Evolutionary conservation across 2,113 vertebrate species (phyloP).

Genomic region (Microtus montanus): DNA sequence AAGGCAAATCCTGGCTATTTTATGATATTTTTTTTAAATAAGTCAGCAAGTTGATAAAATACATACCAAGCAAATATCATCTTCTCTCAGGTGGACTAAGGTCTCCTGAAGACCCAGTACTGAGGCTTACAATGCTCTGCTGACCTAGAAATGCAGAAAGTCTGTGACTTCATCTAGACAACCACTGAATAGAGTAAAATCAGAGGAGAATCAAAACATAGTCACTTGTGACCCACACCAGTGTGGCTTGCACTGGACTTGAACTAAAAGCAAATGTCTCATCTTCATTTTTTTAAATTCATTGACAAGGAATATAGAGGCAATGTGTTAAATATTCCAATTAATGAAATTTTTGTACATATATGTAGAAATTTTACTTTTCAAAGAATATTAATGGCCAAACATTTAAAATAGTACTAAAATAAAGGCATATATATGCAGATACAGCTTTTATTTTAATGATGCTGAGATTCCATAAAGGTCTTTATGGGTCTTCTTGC

Average conservation of each 20-base stretch:
- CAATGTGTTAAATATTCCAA: not conserved
- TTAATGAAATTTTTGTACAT: conserved; percentile 7
- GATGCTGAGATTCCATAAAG: conserved; percentile 16
- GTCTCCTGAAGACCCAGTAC: not conserved
- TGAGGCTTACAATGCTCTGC: not conserved
- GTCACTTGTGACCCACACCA: not conserved
- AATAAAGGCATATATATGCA: not conserved
- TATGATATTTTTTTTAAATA: conserved; percentile 63
- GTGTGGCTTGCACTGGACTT: not conserved
- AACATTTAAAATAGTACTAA: not conserved
- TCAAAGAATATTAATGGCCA: conserved; percentile 8
- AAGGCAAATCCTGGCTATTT: conserved; percentile 33
- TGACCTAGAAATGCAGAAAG: not conserved
- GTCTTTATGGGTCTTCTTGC: not conserved
- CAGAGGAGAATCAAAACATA: not conserved
- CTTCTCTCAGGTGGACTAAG: conserved; percentile 56
- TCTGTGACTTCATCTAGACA: conserved; percentile 1
- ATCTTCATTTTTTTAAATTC: not conserved
- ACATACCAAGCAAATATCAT: conserved; percentile 61
- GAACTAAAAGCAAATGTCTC: not conserved
- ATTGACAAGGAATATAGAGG: not conserved
- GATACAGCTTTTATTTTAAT: not conserved
- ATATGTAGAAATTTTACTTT: not conserved
- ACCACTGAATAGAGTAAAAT: conserved; percentile 22
- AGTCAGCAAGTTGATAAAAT: conserved; percentile 61